Percentiles rank a stretch among this genome's conserved stretches.
Conservation (phyloP, 2,797 vertebrate species). For the Coccyzus lansbergi region DNA sequence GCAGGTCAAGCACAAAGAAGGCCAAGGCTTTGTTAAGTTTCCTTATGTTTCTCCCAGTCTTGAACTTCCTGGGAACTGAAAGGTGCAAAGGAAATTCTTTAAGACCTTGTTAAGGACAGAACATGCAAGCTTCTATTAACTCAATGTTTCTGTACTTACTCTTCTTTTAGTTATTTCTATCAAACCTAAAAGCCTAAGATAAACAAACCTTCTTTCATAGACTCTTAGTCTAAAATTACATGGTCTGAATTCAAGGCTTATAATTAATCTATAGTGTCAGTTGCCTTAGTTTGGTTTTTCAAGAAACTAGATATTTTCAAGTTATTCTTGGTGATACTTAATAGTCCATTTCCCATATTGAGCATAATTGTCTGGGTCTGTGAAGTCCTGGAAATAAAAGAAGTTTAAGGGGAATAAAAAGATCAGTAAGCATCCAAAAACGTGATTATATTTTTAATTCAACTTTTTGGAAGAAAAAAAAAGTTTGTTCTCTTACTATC, state of each 20-base stretch:
- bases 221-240: not conserved
- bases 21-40: not conserved
- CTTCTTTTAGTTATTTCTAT: not conserved
- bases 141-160: not conserved
- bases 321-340: not conserved
- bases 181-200: not conserved
- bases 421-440: not conserved
- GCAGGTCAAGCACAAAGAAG: not conserved
- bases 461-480: not conserved
- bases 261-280: not conserved
- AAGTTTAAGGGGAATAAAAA: not conserved
- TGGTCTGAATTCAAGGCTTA: not conserved
- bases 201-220: not conserved
- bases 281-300: not conserved
- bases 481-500: not conserved
- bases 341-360: not conserved
- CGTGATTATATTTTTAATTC: not conserved
- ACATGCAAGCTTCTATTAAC: not conserved
- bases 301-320: not conserved
- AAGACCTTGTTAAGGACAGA: not conserved
- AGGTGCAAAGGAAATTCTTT: not conserved
- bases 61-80: not conserved
- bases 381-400: not conserved
- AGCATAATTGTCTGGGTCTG: not conserved
- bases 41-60: not conserved